Percentiles rank a stretch among this genome's conserved stretches.
These are phyloP conservation scores for Orius laevigatus DNA, from an alignment of 1,140 invertebrate species.

Conservation along the genomic window DNA sequence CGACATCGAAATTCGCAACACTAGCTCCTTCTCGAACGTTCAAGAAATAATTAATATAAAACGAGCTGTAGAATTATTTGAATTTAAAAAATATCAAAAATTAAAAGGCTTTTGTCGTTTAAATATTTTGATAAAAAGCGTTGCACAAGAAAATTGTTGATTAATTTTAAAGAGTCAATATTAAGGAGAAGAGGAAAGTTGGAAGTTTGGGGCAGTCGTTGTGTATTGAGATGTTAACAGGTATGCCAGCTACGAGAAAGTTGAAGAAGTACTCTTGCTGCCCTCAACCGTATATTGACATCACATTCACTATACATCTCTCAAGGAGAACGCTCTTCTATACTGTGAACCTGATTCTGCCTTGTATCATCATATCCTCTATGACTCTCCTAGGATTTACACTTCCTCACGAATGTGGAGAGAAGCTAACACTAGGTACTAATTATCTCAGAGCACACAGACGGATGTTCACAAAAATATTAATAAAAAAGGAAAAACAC, in stretches of 20 bases:
- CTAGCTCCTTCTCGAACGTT: too few species aligned
- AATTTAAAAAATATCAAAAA: too few species aligned
- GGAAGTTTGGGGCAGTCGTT: constrained; percentile 5
- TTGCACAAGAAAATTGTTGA: not conserved
- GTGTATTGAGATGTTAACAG: constrained; percentile 25
- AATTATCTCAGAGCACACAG: not conserved
- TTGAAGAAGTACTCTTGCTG: constrained; percentile 34
- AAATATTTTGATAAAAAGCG: too few species aligned
- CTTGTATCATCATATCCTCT: constrained; percentile 49
- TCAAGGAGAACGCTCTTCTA: constrained; percentile 48
- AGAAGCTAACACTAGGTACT: constrained; percentile 49
- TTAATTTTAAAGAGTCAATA: not conserved
- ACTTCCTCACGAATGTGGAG: constrained; percentile 47
- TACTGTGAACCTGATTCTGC: constrained; percentile 52
- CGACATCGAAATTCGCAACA: too few species aligned
- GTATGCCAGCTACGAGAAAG: constrained; percentile 30
- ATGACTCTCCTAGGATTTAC: constrained; percentile 51
- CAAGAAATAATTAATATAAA: too few species aligned
- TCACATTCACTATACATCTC: constrained; percentile 47
- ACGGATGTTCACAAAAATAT: not conserved
- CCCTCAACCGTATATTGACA: constrained; percentile 42
- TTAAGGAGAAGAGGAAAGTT: not conserved
- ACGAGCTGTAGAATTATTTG: too few species aligned
- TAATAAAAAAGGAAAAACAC: not conserved
- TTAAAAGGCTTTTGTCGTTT: too few species aligned